Evolutionary conservation across 2,888 invertebrate species (phyloP), one percentile per base, ranked within the genome.

Genomic region (Chrysopilus asiliformis): DNA sequence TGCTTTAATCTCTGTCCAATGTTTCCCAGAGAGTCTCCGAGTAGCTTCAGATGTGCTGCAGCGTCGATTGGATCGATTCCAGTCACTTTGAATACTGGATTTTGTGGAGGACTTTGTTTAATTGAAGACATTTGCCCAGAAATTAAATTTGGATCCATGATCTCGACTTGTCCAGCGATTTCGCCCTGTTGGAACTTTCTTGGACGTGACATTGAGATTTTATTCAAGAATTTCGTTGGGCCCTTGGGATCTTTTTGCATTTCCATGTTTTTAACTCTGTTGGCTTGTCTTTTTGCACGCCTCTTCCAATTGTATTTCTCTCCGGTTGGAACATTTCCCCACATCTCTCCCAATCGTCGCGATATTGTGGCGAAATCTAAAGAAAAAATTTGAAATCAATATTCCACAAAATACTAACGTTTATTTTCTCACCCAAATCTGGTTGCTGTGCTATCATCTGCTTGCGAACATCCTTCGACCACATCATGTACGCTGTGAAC

Each of bases 1-100:
- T 93, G 91, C 58, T 89, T 90, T 4, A 94, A 71, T 25, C 93
- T 66, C 58, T 87, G 86, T 0, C 95, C 94, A 47, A 95, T 91
- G 53, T 90, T 89, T 31, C 84, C 83, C 13, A 95, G 70, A 52
- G 90, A 93, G 61, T 94, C 94, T 0, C 94, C 94, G 10, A 95
- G 68, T 38, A 94, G 67, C 35, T 90, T 83, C 8, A 94, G 68
- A 59, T 94, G 91, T 0, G 94, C 91, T 1, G 93, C 93, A 15
- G 89, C 83, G 59, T 94, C 93, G 2, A 86, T 76, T 0, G 89
- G 81, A 37, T 80, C 77, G 29, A 83, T 83, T 7, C 80, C 81
- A 6, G 76, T 70, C 16, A 76, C 73, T 57, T 76, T 76, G 57
- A 71, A 75, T 5, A 61, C 45, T 38, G 55, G n/a, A 6, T 27